These are phyloP conservation scores for Pristionchus mayeri DNA, from an alignment of 2,888 invertebrate species.

Conservation along the genomic window DNA sequence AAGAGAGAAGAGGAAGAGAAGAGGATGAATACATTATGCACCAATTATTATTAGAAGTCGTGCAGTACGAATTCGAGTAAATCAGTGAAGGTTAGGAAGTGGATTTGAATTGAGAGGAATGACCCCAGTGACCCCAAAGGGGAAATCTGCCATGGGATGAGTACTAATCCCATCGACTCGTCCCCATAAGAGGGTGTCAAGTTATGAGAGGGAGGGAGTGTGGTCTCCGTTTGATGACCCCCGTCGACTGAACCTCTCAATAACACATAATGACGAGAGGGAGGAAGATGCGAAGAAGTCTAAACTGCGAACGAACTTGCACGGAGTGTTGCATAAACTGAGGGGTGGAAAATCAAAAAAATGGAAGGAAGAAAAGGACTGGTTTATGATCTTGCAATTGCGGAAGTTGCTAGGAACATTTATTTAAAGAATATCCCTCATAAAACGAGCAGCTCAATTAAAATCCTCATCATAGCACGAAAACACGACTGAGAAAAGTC, in stretches of 20 bases:
- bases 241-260: constrained; percentile 33
- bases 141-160: neutral
- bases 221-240: constrained; percentile 31
- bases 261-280: constrained; percentile 35
- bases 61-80: neutral
- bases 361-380: neutral
- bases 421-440: too few relatives aligned
- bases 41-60: constrained; percentile 26
- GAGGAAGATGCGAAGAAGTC: constrained; percentile 13
- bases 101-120: neutral
- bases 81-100: neutral
- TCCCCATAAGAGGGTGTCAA: constrained; percentile 31
- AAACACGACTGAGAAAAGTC: too few relatives aligned
- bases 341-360: neutral
- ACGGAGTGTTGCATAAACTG: neutral
- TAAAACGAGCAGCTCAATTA: too few relatives aligned
- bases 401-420: too few relatives aligned
- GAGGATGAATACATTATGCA: constrained; percentile 23
- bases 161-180: neutral
- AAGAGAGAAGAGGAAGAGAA: constrained; percentile 1
- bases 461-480: too few relatives aligned
- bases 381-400: too few relatives aligned
- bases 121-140: neutral
- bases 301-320: constrained; percentile 20
- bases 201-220: neutral